Evolutionary conservation across 2,113 vertebrate species (phyloP).

Genomic region (Ammodramus savannarum): DNA sequence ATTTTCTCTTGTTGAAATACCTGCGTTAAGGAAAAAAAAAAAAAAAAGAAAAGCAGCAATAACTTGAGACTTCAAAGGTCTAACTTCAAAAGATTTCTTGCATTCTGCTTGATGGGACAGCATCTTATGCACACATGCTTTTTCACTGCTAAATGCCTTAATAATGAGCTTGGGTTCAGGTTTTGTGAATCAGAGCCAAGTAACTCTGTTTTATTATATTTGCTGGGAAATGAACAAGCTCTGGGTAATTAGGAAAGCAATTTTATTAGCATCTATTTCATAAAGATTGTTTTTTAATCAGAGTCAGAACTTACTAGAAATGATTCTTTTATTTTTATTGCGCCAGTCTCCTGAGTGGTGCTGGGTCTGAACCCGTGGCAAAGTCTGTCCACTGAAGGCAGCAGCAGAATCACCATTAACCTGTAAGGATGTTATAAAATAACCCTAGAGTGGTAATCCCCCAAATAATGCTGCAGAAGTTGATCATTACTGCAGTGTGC

Average conservation of each 20-base stretch:
- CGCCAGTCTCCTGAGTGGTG: conserved; percentile 42
- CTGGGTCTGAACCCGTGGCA: conserved; percentile 62
- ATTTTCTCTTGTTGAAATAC: conserved; percentile 73
- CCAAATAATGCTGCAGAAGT: conserved; percentile 61
- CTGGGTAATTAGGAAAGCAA: conserved; percentile 84
- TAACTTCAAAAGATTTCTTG: conserved; percentile 81
- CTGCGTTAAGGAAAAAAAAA: conserved; percentile 44
- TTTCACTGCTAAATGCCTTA: conserved; percentile 80
- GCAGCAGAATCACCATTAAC: conserved; percentile 57
- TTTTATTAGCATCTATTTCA: conserved; percentile 87
- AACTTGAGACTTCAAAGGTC: conserved; percentile 83
- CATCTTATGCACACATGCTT: conserved; percentile 79
- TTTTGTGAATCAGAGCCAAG: conserved; percentile 84
- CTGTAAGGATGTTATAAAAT: conserved; percentile 51
- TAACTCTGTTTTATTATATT: conserved; percentile 84
- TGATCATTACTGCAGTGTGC: conserved; percentile 47
- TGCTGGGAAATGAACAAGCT: conserved; percentile 85
- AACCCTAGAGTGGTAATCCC: conserved; percentile 27
- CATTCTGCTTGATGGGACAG: conserved; percentile 79
- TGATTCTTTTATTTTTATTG: conserved; percentile 74
- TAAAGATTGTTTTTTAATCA: conserved; percentile 86
- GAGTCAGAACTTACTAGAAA: conserved; percentile 84
- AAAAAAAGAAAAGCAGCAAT: conserved; percentile 64
- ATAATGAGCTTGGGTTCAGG: conserved; percentile 83
- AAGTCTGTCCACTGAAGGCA: conserved; percentile 48